Conservation (phyloP, 2,113 vertebrate species). For the Sarotherodon lohbergeri region DNA sequence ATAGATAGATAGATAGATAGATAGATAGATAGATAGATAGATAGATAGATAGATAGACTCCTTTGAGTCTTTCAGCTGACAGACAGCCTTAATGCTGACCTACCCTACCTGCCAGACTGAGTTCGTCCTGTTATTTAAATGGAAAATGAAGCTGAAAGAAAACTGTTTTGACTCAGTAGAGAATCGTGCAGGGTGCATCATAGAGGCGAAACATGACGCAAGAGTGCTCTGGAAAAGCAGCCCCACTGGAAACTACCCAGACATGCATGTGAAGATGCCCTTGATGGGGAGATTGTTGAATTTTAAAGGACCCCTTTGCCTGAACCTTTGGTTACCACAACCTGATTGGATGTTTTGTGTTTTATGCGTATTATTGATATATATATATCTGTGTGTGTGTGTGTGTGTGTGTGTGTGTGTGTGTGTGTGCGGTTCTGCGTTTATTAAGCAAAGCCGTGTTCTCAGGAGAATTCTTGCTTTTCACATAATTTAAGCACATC, state of each 20-base stretch:
- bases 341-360: background rate
- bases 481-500: background rate
- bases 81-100: too few species aligned
- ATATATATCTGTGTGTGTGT: background rate
- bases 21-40: too few species aligned
- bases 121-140: background rate
- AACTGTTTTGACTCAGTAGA: background rate
- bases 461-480: background rate
- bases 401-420: fast-evolving
- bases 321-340: background rate
- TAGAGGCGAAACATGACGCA: background rate
- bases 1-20: background rate
- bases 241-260: background rate
- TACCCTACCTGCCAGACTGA: background rate
- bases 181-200: background rate
- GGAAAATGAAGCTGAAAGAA: background rate
- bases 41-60: background rate
- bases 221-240: background rate
- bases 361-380: background rate
- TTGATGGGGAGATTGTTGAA: background rate
- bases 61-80: too few species aligned
- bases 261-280: background rate
- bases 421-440: background rate
- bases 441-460: background rate
- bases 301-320: background rate